Percentiles rank a stretch among this genome's conserved stretches.
These are phyloP conservation scores for Dolichotis patagonum DNA, from an alignment of 2,113 vertebrate genomes.

Conservation along the genomic window DNA sequence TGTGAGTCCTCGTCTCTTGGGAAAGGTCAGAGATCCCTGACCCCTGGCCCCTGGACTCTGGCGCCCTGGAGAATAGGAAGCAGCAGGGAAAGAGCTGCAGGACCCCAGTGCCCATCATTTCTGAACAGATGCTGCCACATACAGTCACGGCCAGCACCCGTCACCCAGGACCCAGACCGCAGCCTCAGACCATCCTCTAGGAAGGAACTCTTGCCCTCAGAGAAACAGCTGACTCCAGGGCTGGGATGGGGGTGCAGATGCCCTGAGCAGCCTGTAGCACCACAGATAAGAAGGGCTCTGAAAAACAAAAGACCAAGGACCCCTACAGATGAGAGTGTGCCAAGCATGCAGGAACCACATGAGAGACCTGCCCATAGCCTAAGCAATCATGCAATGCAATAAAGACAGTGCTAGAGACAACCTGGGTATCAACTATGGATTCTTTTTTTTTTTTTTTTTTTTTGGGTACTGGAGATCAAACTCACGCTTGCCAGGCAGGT, in stretches of 20 bases:
- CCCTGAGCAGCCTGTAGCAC: not conserved
- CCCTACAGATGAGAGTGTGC: too few relatives aligned
- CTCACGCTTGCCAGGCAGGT: too few relatives aligned
- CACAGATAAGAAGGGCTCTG: not conserved
- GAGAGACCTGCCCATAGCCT: not conserved
- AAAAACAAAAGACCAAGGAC: not conserved
- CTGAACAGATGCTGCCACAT: not conserved
- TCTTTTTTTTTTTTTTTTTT: too few relatives aligned
- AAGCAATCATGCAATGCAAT: not conserved
- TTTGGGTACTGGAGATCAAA: too few relatives aligned
- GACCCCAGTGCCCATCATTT: not conserved
- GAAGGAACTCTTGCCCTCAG: not conserved
- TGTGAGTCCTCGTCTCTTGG: not conserved
- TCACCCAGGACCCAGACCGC: not conserved
- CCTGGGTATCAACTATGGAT: too few relatives aligned
- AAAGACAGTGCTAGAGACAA: not conserved
- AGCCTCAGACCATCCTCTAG: not conserved
- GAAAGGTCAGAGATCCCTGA: not conserved
- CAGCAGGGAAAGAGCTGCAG: not conserved
- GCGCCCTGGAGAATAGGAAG: not conserved
- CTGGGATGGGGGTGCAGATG: too few relatives aligned
- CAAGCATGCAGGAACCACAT: not conserved
- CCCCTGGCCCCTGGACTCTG: accelerated
- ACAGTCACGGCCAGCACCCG: not conserved
- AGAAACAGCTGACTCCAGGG: not conserved